Base-by-base conservation (phyloP, 2,797 vertebrate species). In the Malacoctenus gilli region DNA sequence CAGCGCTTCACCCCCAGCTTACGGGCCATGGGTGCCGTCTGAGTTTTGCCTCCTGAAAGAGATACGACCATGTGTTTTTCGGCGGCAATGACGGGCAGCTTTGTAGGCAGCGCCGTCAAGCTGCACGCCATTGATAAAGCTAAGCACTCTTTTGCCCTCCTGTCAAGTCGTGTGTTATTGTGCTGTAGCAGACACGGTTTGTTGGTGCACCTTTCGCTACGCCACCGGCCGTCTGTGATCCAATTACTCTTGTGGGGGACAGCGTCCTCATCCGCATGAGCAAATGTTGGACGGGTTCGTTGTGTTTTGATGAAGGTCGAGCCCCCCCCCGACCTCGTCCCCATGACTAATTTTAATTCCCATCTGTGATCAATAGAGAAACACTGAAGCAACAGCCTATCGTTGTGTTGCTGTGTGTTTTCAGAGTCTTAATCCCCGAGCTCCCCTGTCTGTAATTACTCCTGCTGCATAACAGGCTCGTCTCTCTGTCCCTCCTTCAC, bases 111-210 rank as follows among this genome's bases (percentile, higher is more conserved):
- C 57, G 36, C 56, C 81, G 70, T 83, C 73, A 87, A 85, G 82
- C 86, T 88, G 87, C 62, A 74, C 62, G 12, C 52, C 69, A 64
- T 77, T 87, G 88, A 91, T 90, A 90, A 89, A 87, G 66, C 74
- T 65, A 56, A 71, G 23, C 3, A 43, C 49, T 68, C 61, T 62
- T 68, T 64, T 53, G 31, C 68, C 57, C 55, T 44, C 74, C 66
- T 82, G 67, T 76, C 66, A 46, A 69, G 61, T 74, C 67, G 74
- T 78, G 73, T 54, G 58, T 72, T 75, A 82, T 80, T 75, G 77
- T 82, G 68, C 59, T 60, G 56, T 64, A 83, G 77, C 43, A 56
- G 82, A 82, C 78, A 52, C 43, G 66, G 68, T 59, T 46, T 52
- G 71, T 76, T 38, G 22, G 52, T 59, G 46, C 62, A 59, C 70